Evolutionary conservation across 2,113 vertebrate species (phyloP).

Genomic region (Phasianus colchicus): DNA sequence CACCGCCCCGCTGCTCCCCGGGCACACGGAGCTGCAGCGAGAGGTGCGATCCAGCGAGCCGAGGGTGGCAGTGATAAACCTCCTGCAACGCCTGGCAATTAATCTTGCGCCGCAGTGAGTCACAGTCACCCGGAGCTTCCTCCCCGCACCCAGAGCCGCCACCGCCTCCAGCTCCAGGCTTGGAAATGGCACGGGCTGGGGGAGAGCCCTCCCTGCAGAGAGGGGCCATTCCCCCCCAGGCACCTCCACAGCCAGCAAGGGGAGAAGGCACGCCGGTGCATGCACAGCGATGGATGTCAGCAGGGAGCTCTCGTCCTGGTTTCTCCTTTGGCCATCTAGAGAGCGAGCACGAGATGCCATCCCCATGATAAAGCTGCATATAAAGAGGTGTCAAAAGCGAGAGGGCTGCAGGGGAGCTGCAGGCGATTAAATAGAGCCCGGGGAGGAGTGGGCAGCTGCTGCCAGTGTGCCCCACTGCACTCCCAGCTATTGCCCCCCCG

Average conservation of each 20-base stretch:
- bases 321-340: background rate
- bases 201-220: background rate
- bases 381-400: constrained; percentile 40
- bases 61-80: constrained; percentile 74
- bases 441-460: background rate
- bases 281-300: accelerated
- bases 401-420: background rate
- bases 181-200: constrained; percentile 41
- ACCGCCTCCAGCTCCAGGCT: constrained; percentile 28
- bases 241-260: accelerated
- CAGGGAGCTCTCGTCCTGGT: background rate
- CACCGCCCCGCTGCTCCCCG: background rate
- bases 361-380: constrained; percentile 5
- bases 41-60: background rate
- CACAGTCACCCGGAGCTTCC: constrained; percentile 63
- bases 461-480: too few species aligned
- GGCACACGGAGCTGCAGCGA: background rate
- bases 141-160: constrained; percentile 57
- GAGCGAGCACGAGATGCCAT: background rate
- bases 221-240: background rate
- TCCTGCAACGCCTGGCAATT: constrained; percentile 69
- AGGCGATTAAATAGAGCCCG: background rate
- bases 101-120: constrained; percentile 75
- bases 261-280: accelerated
- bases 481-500: too few species aligned